These are phyloP conservation scores for Oreonectes daqikongensis DNA, from an alignment of 2,797 vertebrate species.

Conservation along the genomic window DNA sequence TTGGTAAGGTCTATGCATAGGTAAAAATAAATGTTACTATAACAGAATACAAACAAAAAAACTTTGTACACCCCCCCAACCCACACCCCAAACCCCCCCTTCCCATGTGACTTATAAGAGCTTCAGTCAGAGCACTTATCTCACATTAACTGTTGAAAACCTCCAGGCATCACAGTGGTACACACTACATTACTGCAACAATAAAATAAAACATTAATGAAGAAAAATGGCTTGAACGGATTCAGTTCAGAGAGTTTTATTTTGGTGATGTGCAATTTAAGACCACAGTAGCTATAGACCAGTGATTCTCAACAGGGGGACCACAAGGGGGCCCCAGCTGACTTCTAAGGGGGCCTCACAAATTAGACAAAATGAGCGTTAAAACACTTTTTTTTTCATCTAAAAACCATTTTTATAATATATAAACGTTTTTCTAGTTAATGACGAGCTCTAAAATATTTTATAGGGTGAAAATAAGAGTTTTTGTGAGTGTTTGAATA, in stretches of 20 bases:
- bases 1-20: neutral
- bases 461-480: too few relatives aligned
- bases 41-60: neutral
- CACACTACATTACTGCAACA: neutral
- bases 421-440: too few relatives aligned
- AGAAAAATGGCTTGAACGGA: neutral
- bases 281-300: too few relatives aligned
- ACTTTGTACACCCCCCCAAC: neutral
- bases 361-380: too few relatives aligned
- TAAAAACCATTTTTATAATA: too few relatives aligned
- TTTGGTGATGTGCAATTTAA: too few relatives aligned
- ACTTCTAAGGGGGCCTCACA: too few relatives aligned
- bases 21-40: neutral
- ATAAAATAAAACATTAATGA: neutral
- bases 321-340: too few relatives aligned
- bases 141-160: neutral
- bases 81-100: neutral
- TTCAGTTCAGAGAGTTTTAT: neutral
- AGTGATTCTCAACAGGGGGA: too few relatives aligned
- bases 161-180: neutral
- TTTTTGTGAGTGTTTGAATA: too few relatives aligned
- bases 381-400: too few relatives aligned
- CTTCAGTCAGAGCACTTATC: conserved; percentile 7
- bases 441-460: too few relatives aligned
- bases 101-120: neutral